phyloP scores from a whole-genome alignment of 64 coral and sea anemone species.

The Montipora efflorescens region DNA sequence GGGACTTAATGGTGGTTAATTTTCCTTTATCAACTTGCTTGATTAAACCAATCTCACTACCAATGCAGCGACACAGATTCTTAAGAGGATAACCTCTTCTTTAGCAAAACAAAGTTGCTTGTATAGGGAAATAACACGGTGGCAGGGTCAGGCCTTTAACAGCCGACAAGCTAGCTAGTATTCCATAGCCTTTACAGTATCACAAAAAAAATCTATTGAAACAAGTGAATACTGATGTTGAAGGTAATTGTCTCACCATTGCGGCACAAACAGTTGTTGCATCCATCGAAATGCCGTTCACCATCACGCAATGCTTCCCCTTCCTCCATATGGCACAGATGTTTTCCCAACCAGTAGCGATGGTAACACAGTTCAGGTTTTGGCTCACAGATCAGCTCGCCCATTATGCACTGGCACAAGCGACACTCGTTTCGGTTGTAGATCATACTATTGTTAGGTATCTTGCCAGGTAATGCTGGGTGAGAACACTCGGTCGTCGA shows the following conservation, averaged over 20 bases:
- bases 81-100: too few relatives aligned
- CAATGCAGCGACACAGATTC: too few relatives aligned
- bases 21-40: too few relatives aligned
- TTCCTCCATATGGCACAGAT: slow-evolving; percentile 68
- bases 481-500: neutral
- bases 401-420: slow-evolving; percentile 73
- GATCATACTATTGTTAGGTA: slow-evolving; percentile 5
- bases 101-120: too few relatives aligned
- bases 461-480: neutral
- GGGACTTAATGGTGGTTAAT: too few relatives aligned
- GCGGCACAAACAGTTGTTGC: slow-evolving; percentile 88
- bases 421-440: slow-evolving; percentile 70
- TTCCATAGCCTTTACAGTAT: too few relatives aligned
- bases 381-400: slow-evolving; percentile 43
- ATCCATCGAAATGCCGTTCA: slow-evolving; percentile 84
- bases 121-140: neutral
- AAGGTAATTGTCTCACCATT: slow-evolving; percentile 67
- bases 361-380: slow-evolving; percentile 44
- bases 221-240: too few relatives aligned
- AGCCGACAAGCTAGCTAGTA: too few relatives aligned
- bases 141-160: too few relatives aligned
- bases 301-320: slow-evolving; percentile 57
- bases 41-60: neutral
- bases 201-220: too few relatives aligned
- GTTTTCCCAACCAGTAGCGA: neutral